Base-by-base conservation (phyloP, 2,113 vertebrate genomes). In the Lophotis ruficrista region DNA sequence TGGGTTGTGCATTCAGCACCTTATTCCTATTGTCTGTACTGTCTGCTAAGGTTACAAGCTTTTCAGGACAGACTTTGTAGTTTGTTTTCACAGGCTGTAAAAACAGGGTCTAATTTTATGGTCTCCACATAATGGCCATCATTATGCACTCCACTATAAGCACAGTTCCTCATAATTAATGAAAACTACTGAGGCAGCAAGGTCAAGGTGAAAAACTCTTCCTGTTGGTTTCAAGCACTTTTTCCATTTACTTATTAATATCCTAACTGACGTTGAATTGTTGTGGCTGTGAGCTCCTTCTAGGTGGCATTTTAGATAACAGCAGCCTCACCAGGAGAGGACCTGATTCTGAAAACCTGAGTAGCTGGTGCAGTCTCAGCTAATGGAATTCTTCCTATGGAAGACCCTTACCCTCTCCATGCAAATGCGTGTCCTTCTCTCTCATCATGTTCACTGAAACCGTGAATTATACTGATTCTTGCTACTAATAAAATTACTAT, bases 181-280 rank as follows among this genome's bases (percentile, higher is more conserved):
- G 75, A 92, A 93, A 90, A 86, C 75, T 86, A 73, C 56, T 92
- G 78, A 83, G 76, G 87, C 94, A 83, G 58, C 41, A 80, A 91
- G 62, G 84, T 95, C 85, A 92, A 94, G 62, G 76, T 75, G 54
- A 90, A 92, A 83, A 94, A 50, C 9, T 65, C 85, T 89, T 92
- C 85, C 71, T 90, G 68, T 66, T 51, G 43, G 28, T 90, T 84
- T 89, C 77, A 75, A 79, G 45, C 56, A 82, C 56, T 91, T 94
- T 93, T 93, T 64, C 75, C 68, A 76, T 62, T 95, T 92, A 31
- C 68, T 77, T 95, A 48, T 58, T 77, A 93, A 90, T 94, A 48
- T 75, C 72, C 66, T 65, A 48, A 72, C 24, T 72, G 69, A 37
- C 58, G 82, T 30, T 54, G 43, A 66, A 58, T 56, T 53, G 33